Evolutionary conservation across 2,888 invertebrate genomes (phyloP).

Genomic region (Cataglyphis rosenhaueri): DNA sequence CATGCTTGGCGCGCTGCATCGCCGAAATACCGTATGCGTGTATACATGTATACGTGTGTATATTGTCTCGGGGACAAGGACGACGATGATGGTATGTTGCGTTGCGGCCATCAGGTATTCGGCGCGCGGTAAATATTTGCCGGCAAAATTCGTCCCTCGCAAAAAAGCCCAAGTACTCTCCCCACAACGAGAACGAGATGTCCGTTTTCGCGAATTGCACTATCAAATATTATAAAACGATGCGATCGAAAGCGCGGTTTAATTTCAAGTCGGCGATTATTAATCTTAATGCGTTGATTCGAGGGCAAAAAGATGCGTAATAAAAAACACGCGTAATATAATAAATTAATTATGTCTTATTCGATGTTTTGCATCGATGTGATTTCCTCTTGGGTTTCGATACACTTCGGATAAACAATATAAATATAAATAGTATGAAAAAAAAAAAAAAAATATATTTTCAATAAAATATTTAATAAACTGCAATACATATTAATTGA

Average conservation of each 20-base stretch:
- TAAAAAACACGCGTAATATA: not conserved
- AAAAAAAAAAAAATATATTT: not conserved
- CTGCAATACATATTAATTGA: not conserved
- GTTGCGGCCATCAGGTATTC: conserved; percentile 21
- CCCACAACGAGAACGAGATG: not conserved
- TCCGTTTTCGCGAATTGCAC: conserved; percentile 18
- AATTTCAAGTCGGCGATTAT: not conserved
- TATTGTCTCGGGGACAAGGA: not conserved
- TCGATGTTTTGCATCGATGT: not conserved
- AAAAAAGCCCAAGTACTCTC: not conserved
- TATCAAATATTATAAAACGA: conserved; percentile 31
- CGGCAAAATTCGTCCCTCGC: conserved; percentile 16
- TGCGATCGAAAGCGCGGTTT: conserved; percentile 27
- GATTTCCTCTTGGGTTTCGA: not conserved
- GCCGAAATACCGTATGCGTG: conserved; percentile 15
- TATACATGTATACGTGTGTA: not conserved
- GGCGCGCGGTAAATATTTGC: conserved; percentile 36
- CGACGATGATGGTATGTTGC: not conserved
- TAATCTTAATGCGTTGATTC: conserved; percentile 1
- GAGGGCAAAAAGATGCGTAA: not conserved
- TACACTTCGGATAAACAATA: not conserved
- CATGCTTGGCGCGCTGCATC: conserved; percentile 19
- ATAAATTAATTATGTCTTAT: not conserved
- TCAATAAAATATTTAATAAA: conserved; percentile 5
- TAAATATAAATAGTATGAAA: not conserved